Evolutionary conservation across 53 echinoderm and acorn worm genomes (phyloP).

Genomic region (Antedon mediterranea): DNA sequence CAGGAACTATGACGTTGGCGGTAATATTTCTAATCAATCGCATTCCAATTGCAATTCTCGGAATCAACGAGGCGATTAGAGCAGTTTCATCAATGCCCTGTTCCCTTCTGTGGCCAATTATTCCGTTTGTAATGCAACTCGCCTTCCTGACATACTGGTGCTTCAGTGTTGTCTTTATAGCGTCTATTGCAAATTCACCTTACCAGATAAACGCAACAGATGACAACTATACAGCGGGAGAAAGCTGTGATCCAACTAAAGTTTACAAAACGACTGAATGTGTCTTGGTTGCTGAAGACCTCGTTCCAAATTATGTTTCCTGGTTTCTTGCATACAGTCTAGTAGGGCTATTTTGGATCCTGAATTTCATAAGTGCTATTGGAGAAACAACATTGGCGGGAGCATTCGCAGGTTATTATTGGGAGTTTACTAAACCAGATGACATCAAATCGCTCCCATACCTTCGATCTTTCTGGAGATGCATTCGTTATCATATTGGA

Average conservation of each 20-base stretch:
- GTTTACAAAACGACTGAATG: conserved; percentile 38
- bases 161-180: conserved; percentile 54
- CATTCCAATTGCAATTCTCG: conserved; percentile 53
- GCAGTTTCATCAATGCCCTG: conserved; percentile 66
- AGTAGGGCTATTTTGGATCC: conserved; percentile 65
- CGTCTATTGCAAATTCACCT: conserved; percentile 35
- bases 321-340: conserved; percentile 68
- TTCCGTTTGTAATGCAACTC: conserved; percentile 58
- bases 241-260: conserved; percentile 24
- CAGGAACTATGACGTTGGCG: conserved; percentile 38
- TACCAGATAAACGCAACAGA: conserved; percentile 46
- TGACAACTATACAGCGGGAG: conserved; percentile 25
- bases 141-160: conserved; percentile 67
- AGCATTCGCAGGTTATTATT: conserved; percentile 95
- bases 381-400: conserved; percentile 91
- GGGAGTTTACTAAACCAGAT: conserved; percentile 74
- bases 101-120: conserved; percentile 62
- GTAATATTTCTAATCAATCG: conserved; percentile 44
- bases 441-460: conserved; percentile 61
- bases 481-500: conserved; percentile 77
- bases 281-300: conserved; percentile 32
- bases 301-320: conserved; percentile 37
- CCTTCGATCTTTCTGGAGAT: conserved; percentile 48
- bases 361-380: conserved; percentile 84
- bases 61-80: conserved; percentile 59